phyloP scores from a whole-genome alignment of 2,113 vertebrate genomes.

The Callospermophilus lateralis region DNA sequence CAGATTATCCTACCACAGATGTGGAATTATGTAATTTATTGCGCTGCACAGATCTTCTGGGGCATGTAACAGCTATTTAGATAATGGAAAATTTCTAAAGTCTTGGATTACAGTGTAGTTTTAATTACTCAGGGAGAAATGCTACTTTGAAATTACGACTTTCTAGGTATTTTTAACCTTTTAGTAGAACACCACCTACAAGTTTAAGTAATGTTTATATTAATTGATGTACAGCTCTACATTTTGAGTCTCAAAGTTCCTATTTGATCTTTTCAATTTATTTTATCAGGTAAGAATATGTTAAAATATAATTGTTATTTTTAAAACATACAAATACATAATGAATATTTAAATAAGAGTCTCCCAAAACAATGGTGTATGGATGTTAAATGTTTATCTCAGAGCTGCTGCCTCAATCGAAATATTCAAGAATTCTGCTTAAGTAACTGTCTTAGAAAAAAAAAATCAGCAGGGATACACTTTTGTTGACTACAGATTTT shows the following conservation, averaged over 20 bases:
- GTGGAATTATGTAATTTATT: neutral
- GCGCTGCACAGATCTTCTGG: neutral
- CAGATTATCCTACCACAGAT: neutral
- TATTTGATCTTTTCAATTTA: neutral
- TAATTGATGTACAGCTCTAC: neutral
- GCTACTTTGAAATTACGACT: constrained; percentile 33
- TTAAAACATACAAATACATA: neutral
- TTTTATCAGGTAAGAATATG: neutral
- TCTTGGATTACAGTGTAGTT: neutral
- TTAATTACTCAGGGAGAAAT: neutral
- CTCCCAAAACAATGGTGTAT: neutral
- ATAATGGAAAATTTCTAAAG: constrained; percentile 22
- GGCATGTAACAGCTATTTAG: neutral
- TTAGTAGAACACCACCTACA: neutral
- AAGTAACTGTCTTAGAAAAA: neutral
- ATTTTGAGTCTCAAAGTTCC: neutral
- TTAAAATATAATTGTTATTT: neutral
- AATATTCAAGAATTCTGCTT: constrained; percentile 11
- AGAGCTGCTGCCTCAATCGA: neutral
- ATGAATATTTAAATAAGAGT: neutral
- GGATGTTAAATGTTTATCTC: neutral
- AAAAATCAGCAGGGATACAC: neutral
- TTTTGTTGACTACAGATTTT: neutral
- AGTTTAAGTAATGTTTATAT: constrained; percentile 1
- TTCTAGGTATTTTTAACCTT: neutral